Base-by-base conservation (phyloP, 1,140 invertebrate species). In the Galendromus occidentalis region DNA sequence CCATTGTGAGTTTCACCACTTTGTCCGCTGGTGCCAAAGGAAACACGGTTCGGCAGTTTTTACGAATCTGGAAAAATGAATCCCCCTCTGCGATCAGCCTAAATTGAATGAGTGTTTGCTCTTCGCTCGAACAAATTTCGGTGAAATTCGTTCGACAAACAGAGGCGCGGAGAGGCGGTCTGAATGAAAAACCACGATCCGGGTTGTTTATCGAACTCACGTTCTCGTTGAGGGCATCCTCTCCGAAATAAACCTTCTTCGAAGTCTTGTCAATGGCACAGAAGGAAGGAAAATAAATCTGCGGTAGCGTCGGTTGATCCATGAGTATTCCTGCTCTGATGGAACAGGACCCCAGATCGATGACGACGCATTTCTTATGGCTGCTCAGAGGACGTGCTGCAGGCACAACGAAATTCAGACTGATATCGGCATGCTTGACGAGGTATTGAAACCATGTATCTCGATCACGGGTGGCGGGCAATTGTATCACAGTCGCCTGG, bases 281-380 rank as follows among this genome's bases (percentile, higher is more conserved):
- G 33, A 82, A 76, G 66, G 79, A 75, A 17, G 81, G 81, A 71
- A 83, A 81, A 73, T 82, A 83, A 59, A 59, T 33, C 51, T 59
- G 51, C 22, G 82, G 82, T 47, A 83, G 71, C 18, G 79, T 76
- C 7, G 81, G 79, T 80, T 70, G 25, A 67, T 67, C 41, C 33
- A 66, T 42, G 7, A 82, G 74, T 45, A 82, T 73, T 39, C 82
- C 82, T 18, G 81, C 82, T 70, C 82, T 71, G 29, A 83, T 75
- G 17, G 79, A 80, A 69, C 75, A 76, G 22, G 79, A 80, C 1
- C 82, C 82, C 33, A 83, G 68, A 71, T 83, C 82, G 64, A 83
- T 74, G 20, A 83, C 73, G 5, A 82, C 66, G 28, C 51, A 80
- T 72, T 33, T n/a, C 22, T 59, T 59, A 25, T 59, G 51, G 22